Conservation (phyloP, 2,888 invertebrate genomes). For the Neoascia interrupta region DNA sequence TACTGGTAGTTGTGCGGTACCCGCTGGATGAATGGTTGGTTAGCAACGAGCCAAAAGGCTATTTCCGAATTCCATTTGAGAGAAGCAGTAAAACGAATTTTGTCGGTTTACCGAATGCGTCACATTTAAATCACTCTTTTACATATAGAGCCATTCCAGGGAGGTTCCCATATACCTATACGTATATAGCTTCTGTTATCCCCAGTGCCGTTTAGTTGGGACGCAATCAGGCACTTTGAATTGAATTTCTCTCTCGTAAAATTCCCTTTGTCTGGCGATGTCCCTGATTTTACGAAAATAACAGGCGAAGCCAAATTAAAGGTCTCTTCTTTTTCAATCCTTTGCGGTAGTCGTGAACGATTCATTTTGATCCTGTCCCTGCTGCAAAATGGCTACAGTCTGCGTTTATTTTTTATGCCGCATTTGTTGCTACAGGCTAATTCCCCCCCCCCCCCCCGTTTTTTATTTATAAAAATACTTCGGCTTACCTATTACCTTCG, state of each 20-base stretch:
- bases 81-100: slow-evolving; percentile 34
- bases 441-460: not conserved
- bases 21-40: slow-evolving; percentile 58
- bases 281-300: slow-evolving; percentile 58
- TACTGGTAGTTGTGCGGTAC: slow-evolving; percentile 16
- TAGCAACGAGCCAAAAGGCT: slow-evolving; percentile 56
- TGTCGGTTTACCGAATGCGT: slow-evolving; percentile 60
- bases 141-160: too few species aligned
- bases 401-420: too few species aligned
- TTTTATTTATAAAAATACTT: too few species aligned
- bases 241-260: slow-evolving; percentile 43
- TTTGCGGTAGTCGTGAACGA: too few species aligned
- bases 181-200: too few species aligned
- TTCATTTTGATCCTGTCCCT: too few species aligned
- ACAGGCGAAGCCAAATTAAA: slow-evolving; percentile 52
- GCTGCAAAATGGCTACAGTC: too few species aligned
- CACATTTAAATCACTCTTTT: slow-evolving; percentile 61
- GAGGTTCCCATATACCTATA: too few species aligned
- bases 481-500: too few species aligned
- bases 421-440: too few species aligned
- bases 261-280: slow-evolving; percentile 39
- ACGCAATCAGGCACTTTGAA: slow-evolving; percentile 60
- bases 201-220: not conserved
- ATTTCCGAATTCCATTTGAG: slow-evolving; percentile 65
- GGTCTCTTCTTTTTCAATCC: slow-evolving; percentile 11